Evolutionary conservation across 1,140 invertebrate species (phyloP).

Genomic region (Zaprionus ghesquierei): DNA sequence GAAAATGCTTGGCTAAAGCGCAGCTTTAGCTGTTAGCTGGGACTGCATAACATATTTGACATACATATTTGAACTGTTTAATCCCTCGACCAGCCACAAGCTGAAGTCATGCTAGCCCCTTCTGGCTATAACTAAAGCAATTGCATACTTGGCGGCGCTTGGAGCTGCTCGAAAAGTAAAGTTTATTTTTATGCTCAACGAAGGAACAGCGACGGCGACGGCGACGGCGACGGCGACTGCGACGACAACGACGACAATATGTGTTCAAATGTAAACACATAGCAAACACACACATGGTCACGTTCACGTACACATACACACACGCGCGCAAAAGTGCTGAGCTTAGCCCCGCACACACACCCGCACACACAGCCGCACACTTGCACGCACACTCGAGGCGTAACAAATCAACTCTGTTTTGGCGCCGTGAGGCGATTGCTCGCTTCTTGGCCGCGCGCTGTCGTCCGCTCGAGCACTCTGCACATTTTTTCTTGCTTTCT

Average conservation of each 20-base stretch:
- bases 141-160: conserved; percentile 73
- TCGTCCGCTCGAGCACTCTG: conserved; percentile 29
- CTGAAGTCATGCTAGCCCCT: conserved; percentile 14
- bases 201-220: conserved; percentile 30
- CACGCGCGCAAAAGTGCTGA: conserved; percentile 10
- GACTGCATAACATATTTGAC: background rate
- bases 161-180: conserved; percentile 53
- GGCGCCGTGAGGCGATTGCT: conserved; percentile 61
- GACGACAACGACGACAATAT: conserved; percentile 41
- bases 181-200: conserved; percentile 77
- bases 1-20: too few relatives aligned
- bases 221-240: conserved; percentile 31
- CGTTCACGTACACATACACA: background rate
- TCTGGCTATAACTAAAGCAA: conserved; percentile 37
- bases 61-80: background rate
- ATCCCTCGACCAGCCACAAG: background rate
- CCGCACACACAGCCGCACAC: conserved; percentile 22
- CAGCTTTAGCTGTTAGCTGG: too few relatives aligned
- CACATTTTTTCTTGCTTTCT: conserved; percentile 34
- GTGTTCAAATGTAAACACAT: conserved; percentile 68
- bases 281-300: conserved; percentile 33
- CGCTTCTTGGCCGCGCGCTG: conserved; percentile 18
- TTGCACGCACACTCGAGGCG: conserved; percentile 28
- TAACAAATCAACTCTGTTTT: conserved; percentile 74
- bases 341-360: conserved; percentile 27